phyloP scores from a whole-genome alignment of 2,888 invertebrate species.

The Ichneumoninae sp. region DNA sequence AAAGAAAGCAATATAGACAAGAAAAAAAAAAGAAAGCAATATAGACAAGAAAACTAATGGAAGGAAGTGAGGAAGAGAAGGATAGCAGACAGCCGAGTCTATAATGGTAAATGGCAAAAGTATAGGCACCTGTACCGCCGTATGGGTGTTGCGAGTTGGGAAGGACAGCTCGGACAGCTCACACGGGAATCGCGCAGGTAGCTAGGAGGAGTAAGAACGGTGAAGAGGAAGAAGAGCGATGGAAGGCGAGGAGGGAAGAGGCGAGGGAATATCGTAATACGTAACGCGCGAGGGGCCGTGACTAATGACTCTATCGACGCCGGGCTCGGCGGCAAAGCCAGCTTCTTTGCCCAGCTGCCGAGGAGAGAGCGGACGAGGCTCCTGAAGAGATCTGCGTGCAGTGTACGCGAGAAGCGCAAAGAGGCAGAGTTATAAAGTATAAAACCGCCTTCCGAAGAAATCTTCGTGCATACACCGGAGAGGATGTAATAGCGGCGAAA shows the following conservation, averaged over 20 bases:
- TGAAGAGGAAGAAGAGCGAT: conserved; percentile 15
- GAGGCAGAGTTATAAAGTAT: not conserved
- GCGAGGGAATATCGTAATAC: conserved; percentile 72
- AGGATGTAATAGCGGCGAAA: conserved; percentile 15
- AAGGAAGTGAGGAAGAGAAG: conserved; percentile 18
- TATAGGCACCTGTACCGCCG: conserved; percentile 27
- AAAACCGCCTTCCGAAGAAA: not conserved
- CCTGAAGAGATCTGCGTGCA: conserved; percentile 25
- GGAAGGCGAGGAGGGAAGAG: conserved; percentile 13
- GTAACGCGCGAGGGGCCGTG: conserved; percentile 76
- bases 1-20: no score
- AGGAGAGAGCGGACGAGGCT: not conserved
- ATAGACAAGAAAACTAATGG: not conserved
- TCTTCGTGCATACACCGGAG: not conserved
- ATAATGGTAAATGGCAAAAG: conserved; percentile 9
- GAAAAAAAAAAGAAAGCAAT: conserved; percentile 1
- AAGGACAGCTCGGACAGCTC: conserved; percentile 23
- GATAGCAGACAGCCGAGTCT: conserved; percentile 1
- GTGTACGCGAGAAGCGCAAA: not conserved
- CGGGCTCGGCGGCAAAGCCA: conserved; percentile 49
- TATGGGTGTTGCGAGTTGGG: conserved; percentile 31
- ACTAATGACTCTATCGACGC: conserved; percentile 81
- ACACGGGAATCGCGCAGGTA: conserved; percentile 49
- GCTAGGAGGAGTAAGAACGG: conserved; percentile 48
- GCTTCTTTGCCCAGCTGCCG: conserved; percentile 49